Base-by-base conservation (phyloP, 2,888 invertebrate genomes). In the Mimumesa dahlbomi region DNA sequence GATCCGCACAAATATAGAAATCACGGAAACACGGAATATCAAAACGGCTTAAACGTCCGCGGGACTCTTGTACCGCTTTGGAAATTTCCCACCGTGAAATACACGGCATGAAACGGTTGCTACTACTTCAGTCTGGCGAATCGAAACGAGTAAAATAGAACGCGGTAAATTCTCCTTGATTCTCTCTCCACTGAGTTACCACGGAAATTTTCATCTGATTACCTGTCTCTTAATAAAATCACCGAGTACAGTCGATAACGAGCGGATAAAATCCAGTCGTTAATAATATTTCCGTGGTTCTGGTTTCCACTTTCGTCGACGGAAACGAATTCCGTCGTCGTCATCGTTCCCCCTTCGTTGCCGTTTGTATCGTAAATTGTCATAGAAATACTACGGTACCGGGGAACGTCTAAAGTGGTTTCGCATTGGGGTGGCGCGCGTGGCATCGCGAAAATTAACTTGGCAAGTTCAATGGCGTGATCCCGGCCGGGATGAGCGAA, bases 361-460 rank as follows among this genome's bases (percentile, higher is more conserved):
- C 61, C n/a, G 13, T 31, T 31, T 42, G 53, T 29, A 16, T 45
- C 9, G 57, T 53, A 49, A n/a, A 68, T 71, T 57, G 69, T 48
- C 13, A 34, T 16, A 31, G 57, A 57, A 71, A 62, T 62, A 43
- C 40, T 50, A 40, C 46, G 42, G n/a, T 29, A 34, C 29, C 11
- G 45, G 13, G 22, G 45, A 22, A 2, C n/a, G 45, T 22, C n/a
- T 21, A 45, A 42, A 61, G 56, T 31, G 50, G 59, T 14, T 21
- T 19, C 19, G 13, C 45, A n/a, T 22, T 22, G 45, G n/a, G 21
- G 21, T 21, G 11, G 42, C 4, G 22, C n/a, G 40, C 11, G n/a
- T 7, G 36, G 56, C 46, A 22, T 19, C 34, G 74, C 53, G 76
- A 58, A 59, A 77, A 77, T 77, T 67, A 76, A 73, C 77, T 54